These are phyloP conservation scores for Leptinotarsa texana DNA, from an alignment of 1,140 invertebrate species.

Conservation along the genomic window DNA sequence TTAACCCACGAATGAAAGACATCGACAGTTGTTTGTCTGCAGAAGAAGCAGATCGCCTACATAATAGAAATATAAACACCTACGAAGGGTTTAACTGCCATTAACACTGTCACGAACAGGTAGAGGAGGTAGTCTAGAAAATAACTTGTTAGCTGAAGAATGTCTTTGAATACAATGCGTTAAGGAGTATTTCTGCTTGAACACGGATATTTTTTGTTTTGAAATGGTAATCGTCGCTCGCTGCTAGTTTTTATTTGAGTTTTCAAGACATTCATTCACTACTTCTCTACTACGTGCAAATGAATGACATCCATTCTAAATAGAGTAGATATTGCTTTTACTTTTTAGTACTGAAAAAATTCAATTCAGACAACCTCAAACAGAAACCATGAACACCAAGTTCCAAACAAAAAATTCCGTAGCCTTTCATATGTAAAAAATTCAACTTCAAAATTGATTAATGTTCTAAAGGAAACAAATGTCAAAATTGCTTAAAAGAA, in stretches of 20 bases:
- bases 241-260: neutral
- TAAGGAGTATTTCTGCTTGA: neutral
- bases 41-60: constrained; percentile 29
- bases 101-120: constrained; percentile 26
- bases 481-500: no score
- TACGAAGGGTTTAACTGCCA: constrained; percentile 26
- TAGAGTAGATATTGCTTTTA: no score
- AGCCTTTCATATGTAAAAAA: no score
- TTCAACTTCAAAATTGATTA: no score
- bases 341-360: no score
- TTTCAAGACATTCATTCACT: neutral
- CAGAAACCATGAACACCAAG: no score
- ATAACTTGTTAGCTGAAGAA: neutral
- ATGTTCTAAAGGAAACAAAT: no score
- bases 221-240: neutral
- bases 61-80: constrained; percentile 33
- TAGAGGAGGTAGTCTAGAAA: constrained; percentile 8
- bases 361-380: no score
- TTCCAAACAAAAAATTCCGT: no score
- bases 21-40: constrained; percentile 31
- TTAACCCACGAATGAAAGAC: constrained; percentile 23
- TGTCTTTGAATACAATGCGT: neutral
- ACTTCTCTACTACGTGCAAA: no score
- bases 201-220: neutral
- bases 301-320: no score